Conservation (phyloP, 1,140 invertebrate genomes). For the Magallana angulata region DNA sequence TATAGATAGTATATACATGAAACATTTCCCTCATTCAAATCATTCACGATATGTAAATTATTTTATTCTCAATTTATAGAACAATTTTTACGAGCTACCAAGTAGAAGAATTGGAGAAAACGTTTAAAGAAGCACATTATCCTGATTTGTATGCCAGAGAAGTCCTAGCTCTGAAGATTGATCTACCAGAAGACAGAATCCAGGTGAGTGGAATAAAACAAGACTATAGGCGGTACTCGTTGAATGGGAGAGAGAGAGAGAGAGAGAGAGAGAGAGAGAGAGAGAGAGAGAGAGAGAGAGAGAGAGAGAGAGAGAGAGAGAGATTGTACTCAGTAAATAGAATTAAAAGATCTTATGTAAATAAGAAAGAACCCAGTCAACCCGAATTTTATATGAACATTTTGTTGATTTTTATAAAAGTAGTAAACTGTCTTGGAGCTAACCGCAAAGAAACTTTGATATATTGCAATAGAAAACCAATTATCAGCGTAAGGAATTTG, state of each 20-base stretch:
- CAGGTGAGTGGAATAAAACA: constrained; percentile 85
- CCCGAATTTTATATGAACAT: background rate
- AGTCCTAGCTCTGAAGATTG: constrained; percentile 97
- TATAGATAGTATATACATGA: too few species aligned
- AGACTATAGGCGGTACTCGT: too few species aligned
- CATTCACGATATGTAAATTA: too few species aligned
- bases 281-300: constrained; percentile 11
- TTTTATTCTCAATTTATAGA: constrained; percentile 55
- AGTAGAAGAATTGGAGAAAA: constrained; percentile 98
- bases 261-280: background rate
- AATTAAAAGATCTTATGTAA: background rate
- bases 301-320: background rate
- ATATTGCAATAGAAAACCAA: constrained; percentile 31
- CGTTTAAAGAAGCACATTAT: constrained; percentile 98
- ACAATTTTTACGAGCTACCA: constrained; percentile 97
- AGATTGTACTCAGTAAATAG: background rate
- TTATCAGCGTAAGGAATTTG: constrained; percentile 30
- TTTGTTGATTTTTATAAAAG: background rate
- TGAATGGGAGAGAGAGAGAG: too few species aligned
- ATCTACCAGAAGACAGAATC: constrained; percentile 99
- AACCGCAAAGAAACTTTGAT: constrained; percentile 1
- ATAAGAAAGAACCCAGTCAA: background rate
- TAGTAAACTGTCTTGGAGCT: background rate
- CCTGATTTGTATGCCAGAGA: constrained; percentile 98
- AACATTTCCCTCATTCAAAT: too few species aligned